These are phyloP conservation scores for Onychomys arenicola DNA, from an alignment of 2,797 vertebrate genomes.

Conservation along the genomic window DNA sequence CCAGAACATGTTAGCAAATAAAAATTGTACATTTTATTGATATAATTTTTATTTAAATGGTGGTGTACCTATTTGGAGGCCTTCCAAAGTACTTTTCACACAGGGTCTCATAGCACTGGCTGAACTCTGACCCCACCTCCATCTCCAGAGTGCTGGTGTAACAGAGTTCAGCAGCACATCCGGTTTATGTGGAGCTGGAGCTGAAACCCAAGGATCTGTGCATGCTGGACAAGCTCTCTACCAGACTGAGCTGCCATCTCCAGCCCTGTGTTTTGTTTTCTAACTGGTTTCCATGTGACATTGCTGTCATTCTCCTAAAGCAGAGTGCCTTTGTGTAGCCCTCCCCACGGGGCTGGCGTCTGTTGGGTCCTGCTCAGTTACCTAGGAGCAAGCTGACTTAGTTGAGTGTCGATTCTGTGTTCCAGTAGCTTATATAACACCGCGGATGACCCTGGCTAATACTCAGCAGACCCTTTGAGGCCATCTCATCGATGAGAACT, in stretches of 20 bases:
- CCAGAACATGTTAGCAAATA: constrained; percentile 22
- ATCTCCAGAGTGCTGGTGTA: neutral
- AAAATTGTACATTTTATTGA: constrained; percentile 36
- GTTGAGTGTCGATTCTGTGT: neutral
- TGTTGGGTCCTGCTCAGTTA: neutral
- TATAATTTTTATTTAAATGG: constrained; percentile 22
- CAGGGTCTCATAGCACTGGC: neutral
- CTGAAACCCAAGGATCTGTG: neutral
- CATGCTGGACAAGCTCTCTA: neutral
- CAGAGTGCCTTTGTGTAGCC: neutral
- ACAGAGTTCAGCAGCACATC: neutral
- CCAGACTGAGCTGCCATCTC: neutral
- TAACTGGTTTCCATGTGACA: neutral
- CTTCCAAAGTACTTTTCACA: neutral
- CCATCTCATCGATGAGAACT: neutral
- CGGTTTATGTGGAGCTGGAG: neutral
- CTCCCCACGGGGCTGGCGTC: neutral
- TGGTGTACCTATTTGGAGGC: constrained; percentile 11
- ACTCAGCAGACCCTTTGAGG: neutral
- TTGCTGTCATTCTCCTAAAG: neutral
- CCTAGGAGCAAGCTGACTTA: neutral
- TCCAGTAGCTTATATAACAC: neutral
- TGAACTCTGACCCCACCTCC: neutral
- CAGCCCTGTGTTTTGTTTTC: neutral
- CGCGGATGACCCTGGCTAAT: neutral